Base-by-base conservation (phyloP, 2,113 vertebrate genomes). In the Herpetotheres cachinnans region DNA sequence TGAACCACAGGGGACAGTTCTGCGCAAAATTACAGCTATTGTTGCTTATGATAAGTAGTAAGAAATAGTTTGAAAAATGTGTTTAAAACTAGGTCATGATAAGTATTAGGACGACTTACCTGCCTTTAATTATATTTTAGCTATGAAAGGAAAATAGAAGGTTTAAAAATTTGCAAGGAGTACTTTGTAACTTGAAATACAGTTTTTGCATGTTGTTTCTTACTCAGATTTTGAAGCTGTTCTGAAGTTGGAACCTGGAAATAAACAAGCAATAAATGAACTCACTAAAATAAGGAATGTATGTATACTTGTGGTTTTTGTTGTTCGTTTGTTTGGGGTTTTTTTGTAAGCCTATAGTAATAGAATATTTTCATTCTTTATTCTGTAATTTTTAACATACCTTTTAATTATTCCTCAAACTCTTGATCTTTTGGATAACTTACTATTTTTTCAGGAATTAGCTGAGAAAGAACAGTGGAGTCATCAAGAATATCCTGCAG, bases 251-350 rank as follows among this genome's bases (percentile, higher is more conserved):
- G 99, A 99, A 96, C 99, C 99, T 73, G 99, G 99, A 93, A 99
- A 99, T 98, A 99, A 99, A 34, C 99, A 99, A 97, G 99, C 99
- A 66, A 73, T 98, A 78, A 99, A 97, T 4, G 99, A 99, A 96
- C 98, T 99, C 88, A 98, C 98, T 56, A 99, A 99, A 97, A 98
- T 99, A 87, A 98, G 98, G 86, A 98, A 98, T 83, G 99, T 99
- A 97, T 6, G 93, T 97, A 89, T 95, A 34, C 15, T 84, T 89
- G 26, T 18, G 7, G 21, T 2, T 56, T 38, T 40, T 21, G 16
- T 58, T 44, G 32, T 46, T 55, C 67, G n/a, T 40, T 77, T 62
- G 24, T 42, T 24, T 34, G 32, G 27, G 18, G 44, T 50, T 24
- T 65, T 72, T 30, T 63, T 32, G 1, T 55, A 91, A 58, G 21